Percentiles rank a stretch among this genome's conserved stretches.
Conservation (phyloP, 2,888 invertebrate species). For the Cerceris rybyensis region DNA sequence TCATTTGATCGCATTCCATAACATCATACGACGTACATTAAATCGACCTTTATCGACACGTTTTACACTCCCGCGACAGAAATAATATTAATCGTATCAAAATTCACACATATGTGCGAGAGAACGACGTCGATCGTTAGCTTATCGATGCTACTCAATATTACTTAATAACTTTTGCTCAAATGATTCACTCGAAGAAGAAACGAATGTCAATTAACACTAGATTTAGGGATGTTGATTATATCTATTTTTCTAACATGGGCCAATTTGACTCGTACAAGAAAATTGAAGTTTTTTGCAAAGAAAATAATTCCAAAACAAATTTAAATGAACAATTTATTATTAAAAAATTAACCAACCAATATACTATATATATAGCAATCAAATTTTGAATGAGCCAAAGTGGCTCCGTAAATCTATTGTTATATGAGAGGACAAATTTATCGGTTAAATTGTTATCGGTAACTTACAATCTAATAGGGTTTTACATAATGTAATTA, state of each 20-base stretch:
- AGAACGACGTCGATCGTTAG: neutral
- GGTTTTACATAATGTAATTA: neutral
- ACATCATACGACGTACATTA: neutral
- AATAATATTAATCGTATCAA: neutral
- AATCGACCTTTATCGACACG: neutral
- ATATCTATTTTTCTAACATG: too few relatives aligned
- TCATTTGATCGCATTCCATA: neutral
- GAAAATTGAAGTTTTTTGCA: too few relatives aligned
- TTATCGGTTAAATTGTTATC: too few relatives aligned
- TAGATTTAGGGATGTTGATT: too few relatives aligned
- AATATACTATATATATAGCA: too few relatives aligned
- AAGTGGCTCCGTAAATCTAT: too few relatives aligned
- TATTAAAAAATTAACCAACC: too few relatives aligned
- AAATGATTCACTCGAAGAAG: conserved; percentile 3
- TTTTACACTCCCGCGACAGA: neutral
- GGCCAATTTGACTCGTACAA: too few relatives aligned
- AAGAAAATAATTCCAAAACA: too few relatives aligned
- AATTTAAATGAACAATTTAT: too few relatives aligned
- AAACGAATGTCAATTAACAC: neutral
- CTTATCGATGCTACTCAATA: neutral
- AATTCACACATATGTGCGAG: neutral
- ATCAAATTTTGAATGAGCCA: too few relatives aligned
- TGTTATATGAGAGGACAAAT: neutral
- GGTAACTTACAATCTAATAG: neutral
- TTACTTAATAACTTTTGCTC: neutral